Base-by-base conservation (phyloP, 2,797 vertebrate species). In the Neoniphon sammara region DNA sequence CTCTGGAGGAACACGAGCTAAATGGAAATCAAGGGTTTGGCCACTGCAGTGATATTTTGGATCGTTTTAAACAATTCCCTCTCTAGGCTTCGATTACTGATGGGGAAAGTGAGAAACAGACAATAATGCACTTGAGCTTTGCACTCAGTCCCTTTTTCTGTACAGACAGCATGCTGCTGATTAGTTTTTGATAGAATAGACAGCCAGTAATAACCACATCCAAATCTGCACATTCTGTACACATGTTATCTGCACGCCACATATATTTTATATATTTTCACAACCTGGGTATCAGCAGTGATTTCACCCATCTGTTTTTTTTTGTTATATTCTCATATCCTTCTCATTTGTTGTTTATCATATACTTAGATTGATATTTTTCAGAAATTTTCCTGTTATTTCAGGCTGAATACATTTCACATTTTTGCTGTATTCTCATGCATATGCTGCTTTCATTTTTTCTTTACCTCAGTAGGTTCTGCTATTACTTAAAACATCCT, bases 1-100 rank as follows among this genome's bases (percentile, higher is more conserved):
- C 85, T 73, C 74, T 75, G 69, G 78, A 88, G 74, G 76, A 89
- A 62, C 73, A 85, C 7, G 7, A 80, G 80, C 61, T 84, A 86
- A 85, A 88, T 82, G 76, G 73, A 82, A 90, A 87, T 89, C 83
- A 87, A 86, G 84, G 74, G 60, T 70, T 77, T 78, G 75, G 56
- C 64, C 77, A 54, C 42, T 74, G 73, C 74, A 47, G 67, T 56
- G 57, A 85, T 82, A 78, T 77, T 83, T 79, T 36, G 54, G 62
- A 27, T 81, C 70, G 83, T 80, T 86, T 89, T 65, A 31, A 60
- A 59, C 50, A 30, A 66, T 68, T 85, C 84, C 62, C 71, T 62
- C 34, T 44, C 17, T 17, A 65, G 56, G 65, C 63, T 75, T 44
- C 66, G 49, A 73, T 75, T 39, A 30, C 56, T 64, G 44, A 46